A percentile compares a stretch with the other conserved stretches of the same genome.
These are phyloP conservation scores for Gasterosteus nipponicus DNA, from an alignment of 2,113 vertebrate species.

Conservation along the genomic window DNA sequence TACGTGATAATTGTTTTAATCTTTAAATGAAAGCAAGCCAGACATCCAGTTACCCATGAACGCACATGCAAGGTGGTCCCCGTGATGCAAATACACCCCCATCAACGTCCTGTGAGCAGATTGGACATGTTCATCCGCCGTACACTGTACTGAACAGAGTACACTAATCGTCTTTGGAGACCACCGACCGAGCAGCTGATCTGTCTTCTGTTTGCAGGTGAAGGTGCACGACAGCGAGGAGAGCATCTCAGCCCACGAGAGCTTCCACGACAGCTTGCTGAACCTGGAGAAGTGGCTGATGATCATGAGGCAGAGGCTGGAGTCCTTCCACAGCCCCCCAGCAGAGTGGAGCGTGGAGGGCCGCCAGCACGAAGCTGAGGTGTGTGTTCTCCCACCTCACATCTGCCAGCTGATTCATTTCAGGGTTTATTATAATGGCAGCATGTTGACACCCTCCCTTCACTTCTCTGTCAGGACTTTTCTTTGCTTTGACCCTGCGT, in stretches of 20 bases:
- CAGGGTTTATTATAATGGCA: too few relatives aligned
- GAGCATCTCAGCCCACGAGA: slow-evolving; percentile 79
- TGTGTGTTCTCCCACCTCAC: slow-evolving; percentile 47
- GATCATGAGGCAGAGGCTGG: slow-evolving; percentile 81
- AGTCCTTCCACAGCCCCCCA: slow-evolving; percentile 67
- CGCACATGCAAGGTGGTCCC: not conserved
- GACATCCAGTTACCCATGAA: not conserved
- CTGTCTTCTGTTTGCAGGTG: slow-evolving; percentile 45
- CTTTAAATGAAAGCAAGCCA: not conserved
- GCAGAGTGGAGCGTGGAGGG: slow-evolving; percentile 72
- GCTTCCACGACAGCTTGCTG: slow-evolving; percentile 82
- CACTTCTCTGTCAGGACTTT: too few relatives aligned
- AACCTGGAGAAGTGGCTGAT: slow-evolving; percentile 87
- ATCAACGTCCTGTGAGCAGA: not conserved
- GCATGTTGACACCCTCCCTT: too few relatives aligned
- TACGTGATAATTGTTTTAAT: too few relatives aligned
- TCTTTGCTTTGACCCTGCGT: too few relatives aligned
- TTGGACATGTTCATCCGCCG: not conserved
- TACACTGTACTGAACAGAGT: not conserved
- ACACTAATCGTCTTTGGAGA: not conserved
- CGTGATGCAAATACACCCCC: not conserved
- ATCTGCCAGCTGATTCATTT: not conserved
- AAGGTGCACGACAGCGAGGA: slow-evolving; percentile 74
- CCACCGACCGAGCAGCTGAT: not conserved
- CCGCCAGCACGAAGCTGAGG: slow-evolving; percentile 83